These are phyloP conservation scores for Dryas iulia DNA, from an alignment of 1,140 invertebrate species.

Conservation along the genomic window DNA sequence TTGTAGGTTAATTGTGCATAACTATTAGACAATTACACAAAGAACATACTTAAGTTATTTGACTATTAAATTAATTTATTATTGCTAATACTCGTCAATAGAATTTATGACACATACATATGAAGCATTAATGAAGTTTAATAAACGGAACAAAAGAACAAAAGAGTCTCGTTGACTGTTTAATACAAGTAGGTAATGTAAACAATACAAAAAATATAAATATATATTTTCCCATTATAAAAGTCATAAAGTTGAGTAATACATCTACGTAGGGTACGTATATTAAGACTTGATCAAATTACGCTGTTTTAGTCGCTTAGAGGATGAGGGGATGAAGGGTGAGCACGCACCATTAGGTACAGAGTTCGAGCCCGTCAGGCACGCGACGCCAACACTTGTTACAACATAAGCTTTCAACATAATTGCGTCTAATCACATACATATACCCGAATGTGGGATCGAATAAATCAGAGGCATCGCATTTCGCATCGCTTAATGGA, in stretches of 20 bases:
- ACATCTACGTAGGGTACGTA: neutral
- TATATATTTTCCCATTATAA: neutral
- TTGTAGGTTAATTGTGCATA: no score
- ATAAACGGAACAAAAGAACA: no score
- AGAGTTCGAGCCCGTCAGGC: conserved; percentile 47
- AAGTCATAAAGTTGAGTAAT: neutral
- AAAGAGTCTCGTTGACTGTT: no score
- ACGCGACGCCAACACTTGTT: conserved; percentile 68
- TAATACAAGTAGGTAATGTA: no score
- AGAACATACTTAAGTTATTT: no score
- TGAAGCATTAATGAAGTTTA: no score
- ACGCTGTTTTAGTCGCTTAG: conserved; percentile 34
- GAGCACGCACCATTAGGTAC: conserved; percentile 71
- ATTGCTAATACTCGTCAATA: no score
- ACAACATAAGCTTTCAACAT: conserved; percentile 62
- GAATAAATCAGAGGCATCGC: conserved; percentile 30
- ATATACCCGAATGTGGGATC: conserved; percentile 27
- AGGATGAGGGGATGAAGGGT: conserved; percentile 36
- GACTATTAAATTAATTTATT: no score
- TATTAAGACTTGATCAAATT: conserved; percentile 35
- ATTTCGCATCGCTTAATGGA: conserved; percentile 22
- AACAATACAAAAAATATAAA: no score
- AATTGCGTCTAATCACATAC: conserved; percentile 66
- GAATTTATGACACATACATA: no score
- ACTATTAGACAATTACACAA: neutral